These are phyloP conservation scores for Podarcis cretensis DNA, from an alignment of 2,113 vertebrate genomes.

Conservation along the genomic window DNA sequence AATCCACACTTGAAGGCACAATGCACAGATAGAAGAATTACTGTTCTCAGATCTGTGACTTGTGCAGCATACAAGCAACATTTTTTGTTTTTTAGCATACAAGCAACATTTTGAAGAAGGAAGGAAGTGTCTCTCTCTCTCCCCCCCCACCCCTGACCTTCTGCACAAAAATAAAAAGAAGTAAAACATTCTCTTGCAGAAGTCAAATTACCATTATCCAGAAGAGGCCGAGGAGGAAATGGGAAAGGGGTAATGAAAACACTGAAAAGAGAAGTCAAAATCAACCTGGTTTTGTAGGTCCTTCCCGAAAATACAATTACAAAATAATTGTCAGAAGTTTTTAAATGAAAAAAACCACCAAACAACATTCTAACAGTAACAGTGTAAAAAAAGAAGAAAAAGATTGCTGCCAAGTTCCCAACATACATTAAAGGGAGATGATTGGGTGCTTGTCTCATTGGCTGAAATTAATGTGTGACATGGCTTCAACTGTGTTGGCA, in stretches of 20 bases:
- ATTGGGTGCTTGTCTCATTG: not conserved
- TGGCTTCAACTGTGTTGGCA: not conserved
- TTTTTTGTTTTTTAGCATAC: not conserved
- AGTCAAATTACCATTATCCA: not conserved
- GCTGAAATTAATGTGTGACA: not conserved
- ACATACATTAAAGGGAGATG: not conserved
- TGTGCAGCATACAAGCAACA: not conserved
- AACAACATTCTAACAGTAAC: not conserved
- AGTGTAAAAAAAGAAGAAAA: not conserved
- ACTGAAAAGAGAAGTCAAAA: constrained; percentile 42
- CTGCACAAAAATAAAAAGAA: not conserved
- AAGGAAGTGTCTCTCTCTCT: not conserved
- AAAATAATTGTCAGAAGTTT: not conserved
- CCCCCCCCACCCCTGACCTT: too few relatives aligned
- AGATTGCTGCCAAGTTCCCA: not conserved
- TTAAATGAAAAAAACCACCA: not conserved
- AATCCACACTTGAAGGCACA: constrained; percentile 9
- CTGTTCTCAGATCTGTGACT: not conserved
- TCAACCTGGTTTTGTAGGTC: not conserved
- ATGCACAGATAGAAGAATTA: not conserved
- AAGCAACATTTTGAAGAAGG: not conserved
- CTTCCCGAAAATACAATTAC: constrained; percentile 42
- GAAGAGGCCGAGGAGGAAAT: constrained; percentile 10
- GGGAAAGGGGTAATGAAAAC: constrained; percentile 15
- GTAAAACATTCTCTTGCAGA: constrained; percentile 31